A percentile compares a stretch with the other conserved stretches of the same genome.
Conservation (phyloP, 2,888 invertebrate species). For the Torymus aiolomorphi region DNA sequence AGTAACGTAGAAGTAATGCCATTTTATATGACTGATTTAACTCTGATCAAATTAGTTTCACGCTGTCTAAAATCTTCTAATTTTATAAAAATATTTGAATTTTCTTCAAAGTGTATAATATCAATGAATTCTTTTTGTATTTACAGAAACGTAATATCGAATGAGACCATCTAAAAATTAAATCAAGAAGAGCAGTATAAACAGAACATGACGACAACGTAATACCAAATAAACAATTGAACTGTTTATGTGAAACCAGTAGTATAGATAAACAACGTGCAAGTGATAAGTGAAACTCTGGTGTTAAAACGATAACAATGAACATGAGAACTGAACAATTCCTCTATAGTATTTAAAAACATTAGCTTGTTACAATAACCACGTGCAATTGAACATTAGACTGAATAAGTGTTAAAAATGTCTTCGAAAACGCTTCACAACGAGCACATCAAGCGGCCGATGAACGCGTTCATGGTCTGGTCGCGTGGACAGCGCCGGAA, state of each 20-base stretch:
- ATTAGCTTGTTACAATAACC: slow-evolving; percentile 1
- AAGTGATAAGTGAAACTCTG: slow-evolving; percentile 28
- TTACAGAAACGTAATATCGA: too few relatives aligned
- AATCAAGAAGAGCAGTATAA: too few relatives aligned
- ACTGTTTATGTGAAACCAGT: neutral
- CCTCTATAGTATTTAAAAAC: neutral
- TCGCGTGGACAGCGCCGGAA: slow-evolving; percentile 91
- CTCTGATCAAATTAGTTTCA: too few relatives aligned
- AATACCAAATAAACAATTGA: neutral
- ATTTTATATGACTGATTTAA: too few relatives aligned
- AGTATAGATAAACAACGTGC: neutral
- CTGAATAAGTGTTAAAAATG: slow-evolving; percentile 53
- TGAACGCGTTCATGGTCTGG: slow-evolving; percentile 98
- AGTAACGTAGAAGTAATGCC: too few relatives aligned
- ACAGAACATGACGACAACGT: too few relatives aligned
- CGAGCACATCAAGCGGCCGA: slow-evolving; percentile 94
- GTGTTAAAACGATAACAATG: slow-evolving; percentile 16
- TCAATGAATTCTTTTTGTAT: too few relatives aligned
- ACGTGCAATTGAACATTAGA: slow-evolving; percentile 10
- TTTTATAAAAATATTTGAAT: too few relatives aligned
- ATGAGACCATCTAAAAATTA: too few relatives aligned
- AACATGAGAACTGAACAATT: neutral
- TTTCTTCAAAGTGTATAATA: too few relatives aligned
- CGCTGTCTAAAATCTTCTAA: too few relatives aligned
- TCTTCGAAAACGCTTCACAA: slow-evolving; percentile 76